phyloP scores from a whole-genome alignment of 1,140 invertebrate species.

The Notospermus geniculatus region DNA sequence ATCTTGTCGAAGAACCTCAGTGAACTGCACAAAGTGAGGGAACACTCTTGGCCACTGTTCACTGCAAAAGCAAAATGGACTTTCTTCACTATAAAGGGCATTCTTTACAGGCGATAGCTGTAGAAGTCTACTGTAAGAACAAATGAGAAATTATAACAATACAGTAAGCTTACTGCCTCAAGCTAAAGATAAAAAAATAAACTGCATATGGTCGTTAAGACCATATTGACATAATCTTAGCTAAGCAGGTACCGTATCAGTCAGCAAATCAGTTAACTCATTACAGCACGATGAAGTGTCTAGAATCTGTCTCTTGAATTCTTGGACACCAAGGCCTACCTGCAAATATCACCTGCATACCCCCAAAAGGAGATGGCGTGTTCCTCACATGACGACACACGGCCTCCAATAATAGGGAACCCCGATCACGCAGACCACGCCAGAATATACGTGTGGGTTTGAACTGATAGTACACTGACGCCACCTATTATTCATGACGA shows the following conservation, averaged over 20 bases:
- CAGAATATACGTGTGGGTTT: too few relatives aligned
- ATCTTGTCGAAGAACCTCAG: conserved; percentile 15
- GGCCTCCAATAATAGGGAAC: too few relatives aligned
- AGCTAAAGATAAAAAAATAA: too few relatives aligned
- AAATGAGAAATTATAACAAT: neutral
- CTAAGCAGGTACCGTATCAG: too few relatives aligned
- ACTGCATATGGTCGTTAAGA: too few relatives aligned
- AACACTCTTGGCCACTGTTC: conserved; percentile 8
- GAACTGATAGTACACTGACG: too few relatives aligned
- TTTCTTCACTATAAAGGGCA: too few relatives aligned
- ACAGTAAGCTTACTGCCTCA: neutral
- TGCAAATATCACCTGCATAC: too few relatives aligned
- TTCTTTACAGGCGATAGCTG: conserved; percentile 21
- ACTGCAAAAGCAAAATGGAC: conserved; percentile 18
- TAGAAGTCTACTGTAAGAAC: conserved; percentile 19
- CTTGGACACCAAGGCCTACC: neutral
- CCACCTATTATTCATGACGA: too few relatives aligned
- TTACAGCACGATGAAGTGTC: neutral
- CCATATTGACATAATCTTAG: too few relatives aligned
- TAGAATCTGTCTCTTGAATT: neutral
- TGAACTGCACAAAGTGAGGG: conserved; percentile 11
- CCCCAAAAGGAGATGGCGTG: neutral
- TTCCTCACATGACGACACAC: conserved; percentile 11
- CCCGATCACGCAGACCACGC: too few relatives aligned
- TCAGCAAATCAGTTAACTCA: neutral